Evolutionary conservation across 1,140 invertebrate genomes (phyloP).

Genomic region (Goniozus legneri): DNA sequence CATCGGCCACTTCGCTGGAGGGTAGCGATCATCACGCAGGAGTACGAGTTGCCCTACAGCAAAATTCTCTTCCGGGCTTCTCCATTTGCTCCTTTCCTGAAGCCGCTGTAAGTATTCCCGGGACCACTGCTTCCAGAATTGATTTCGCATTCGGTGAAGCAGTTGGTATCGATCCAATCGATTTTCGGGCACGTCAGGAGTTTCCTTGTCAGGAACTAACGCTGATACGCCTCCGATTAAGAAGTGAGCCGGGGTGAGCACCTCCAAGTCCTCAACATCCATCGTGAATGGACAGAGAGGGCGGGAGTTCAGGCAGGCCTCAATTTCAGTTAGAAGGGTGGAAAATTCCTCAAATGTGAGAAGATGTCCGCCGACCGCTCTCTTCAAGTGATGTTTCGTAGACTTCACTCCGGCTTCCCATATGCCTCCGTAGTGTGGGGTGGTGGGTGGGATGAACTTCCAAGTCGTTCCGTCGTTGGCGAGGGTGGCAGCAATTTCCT

Average conservation of each 20-base stretch:
- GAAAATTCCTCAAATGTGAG: conserved; percentile 18
- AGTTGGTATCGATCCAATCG: not conserved
- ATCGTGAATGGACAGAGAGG: conserved; percentile 15
- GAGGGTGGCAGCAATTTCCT: too few species aligned
- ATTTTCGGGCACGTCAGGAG: not conserved
- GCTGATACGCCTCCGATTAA: not conserved
- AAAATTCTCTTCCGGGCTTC: not conserved
- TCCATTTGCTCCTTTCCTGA: not conserved
- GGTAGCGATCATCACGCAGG: not conserved
- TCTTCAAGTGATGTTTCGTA: conserved; percentile 21
- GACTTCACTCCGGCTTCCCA: conserved; percentile 18
- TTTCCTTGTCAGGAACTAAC: not conserved
- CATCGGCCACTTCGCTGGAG: not conserved
- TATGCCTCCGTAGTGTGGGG: conserved; percentile 13
- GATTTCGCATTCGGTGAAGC: not conserved
- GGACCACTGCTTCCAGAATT: not conserved
- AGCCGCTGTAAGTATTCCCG: not conserved
- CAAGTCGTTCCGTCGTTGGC: too few species aligned
- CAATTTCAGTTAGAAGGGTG: conserved; percentile 15
- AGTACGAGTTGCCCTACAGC: not conserved
- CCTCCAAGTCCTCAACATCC: conserved; percentile 14
- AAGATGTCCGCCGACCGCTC: conserved; percentile 12
- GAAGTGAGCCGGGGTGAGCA: conserved; percentile 22
- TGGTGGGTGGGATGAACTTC: too few species aligned
- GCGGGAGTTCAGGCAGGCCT: conserved; percentile 19